Percentiles rank a stretch among this genome's conserved stretches.
phyloP scores from a whole-genome alignment of 1,140 invertebrate genomes.

The Brachionus asplanchnoidis region DNA sequence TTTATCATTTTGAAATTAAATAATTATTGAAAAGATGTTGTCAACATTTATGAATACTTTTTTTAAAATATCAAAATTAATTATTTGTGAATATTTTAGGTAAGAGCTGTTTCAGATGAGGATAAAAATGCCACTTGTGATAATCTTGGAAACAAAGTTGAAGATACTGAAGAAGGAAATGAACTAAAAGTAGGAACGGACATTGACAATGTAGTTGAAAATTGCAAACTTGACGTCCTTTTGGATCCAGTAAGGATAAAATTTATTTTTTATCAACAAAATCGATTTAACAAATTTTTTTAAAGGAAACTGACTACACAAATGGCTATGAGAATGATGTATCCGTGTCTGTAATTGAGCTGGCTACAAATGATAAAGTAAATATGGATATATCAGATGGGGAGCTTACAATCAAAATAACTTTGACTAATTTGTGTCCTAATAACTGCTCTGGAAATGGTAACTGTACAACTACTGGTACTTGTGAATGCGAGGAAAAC shows the following conservation, averaged over 20 bases:
- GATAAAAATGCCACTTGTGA: not conserved
- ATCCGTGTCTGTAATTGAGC: not conserved
- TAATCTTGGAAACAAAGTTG: not conserved
- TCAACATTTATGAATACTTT: too few species aligned
- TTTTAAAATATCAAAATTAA: not conserved
- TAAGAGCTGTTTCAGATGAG: not conserved
- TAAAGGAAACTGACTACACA: not conserved
- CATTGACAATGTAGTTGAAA: not conserved
- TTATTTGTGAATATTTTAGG: not conserved
- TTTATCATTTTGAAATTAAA: too few species aligned
- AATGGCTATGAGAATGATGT: not conserved
- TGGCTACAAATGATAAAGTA: not conserved
- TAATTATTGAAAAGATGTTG: not conserved
- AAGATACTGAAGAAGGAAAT: too few species aligned
- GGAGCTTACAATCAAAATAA: not conserved
- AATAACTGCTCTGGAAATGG: not conserved
- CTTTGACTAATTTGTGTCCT: not conserved
- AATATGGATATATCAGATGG: not conserved
- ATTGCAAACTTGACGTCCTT: not conserved
- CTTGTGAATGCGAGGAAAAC: not conserved
- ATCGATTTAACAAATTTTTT: not conserved
- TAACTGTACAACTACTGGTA: not conserved
- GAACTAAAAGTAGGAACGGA: not conserved
- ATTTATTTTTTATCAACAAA: not conserved
- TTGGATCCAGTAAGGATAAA: not conserved